These are phyloP conservation scores for Drosophila tanythrix DNA, from an alignment of 2,888 invertebrate genomes.

Conservation along the genomic window DNA sequence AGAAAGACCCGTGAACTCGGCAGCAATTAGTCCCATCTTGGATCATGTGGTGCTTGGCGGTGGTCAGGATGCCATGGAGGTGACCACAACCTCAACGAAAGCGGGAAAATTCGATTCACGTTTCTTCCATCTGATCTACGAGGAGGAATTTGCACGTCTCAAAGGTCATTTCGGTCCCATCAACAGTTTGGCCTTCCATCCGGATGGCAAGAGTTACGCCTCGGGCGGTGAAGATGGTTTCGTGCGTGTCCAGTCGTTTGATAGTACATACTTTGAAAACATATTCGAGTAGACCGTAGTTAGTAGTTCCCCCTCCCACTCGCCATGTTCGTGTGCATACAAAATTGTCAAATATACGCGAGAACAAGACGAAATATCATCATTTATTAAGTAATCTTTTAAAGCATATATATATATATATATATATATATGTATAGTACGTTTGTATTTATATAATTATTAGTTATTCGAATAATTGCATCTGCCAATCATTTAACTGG, in stretches of 20 bases:
- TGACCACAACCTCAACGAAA: constrained; percentile 96
- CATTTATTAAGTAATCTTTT: constrained; percentile 57
- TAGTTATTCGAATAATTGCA: constrained; percentile 51
- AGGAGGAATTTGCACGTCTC: constrained; percentile 98
- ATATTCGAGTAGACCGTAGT: constrained; percentile 75
- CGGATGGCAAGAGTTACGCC: constrained; percentile 97
- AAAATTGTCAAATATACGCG: constrained; percentile 76
- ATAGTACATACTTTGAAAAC: constrained; percentile 96
- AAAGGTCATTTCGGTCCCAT: constrained; percentile 99
- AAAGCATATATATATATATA: constrained; percentile 28
- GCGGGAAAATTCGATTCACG: constrained; percentile 98
- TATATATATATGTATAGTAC: constrained; percentile 1
- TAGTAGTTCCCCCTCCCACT: constrained; percentile 38
- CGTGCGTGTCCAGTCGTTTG: constrained; percentile 97
- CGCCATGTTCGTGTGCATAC: constrained; percentile 72
- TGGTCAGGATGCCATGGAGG: constrained; percentile 99
- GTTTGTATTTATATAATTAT: neutral
- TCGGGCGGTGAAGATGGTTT: constrained; percentile 99
- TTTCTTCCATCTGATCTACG: constrained; percentile 97
- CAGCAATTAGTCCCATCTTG: constrained; percentile 96
- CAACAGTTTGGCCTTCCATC: constrained; percentile 98
- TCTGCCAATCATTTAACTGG: neutral
- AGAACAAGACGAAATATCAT: constrained; percentile 77
- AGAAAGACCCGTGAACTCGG: constrained; percentile 98
- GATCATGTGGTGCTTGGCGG: constrained; percentile 99